These are phyloP conservation scores for Sebastes diploproa DNA, from an alignment of 2,797 vertebrate genomes.

Conservation along the genomic window DNA sequence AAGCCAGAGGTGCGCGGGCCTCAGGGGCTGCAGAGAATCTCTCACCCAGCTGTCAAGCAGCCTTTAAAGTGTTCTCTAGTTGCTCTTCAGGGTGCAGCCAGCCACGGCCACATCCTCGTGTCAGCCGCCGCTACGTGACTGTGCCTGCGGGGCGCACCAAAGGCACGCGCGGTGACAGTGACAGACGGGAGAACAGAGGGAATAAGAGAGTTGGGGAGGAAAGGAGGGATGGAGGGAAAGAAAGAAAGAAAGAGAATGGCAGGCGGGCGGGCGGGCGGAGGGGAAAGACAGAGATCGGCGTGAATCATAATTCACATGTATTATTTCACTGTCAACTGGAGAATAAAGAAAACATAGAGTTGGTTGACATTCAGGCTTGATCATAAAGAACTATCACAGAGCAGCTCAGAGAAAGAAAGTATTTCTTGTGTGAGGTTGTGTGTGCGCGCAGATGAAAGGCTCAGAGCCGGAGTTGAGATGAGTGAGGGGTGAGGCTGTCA, in stretches of 20 bases:
- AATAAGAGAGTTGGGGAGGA: slow-evolving; percentile 44
- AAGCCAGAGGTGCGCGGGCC: slow-evolving; percentile 65
- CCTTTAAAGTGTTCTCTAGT: slow-evolving; percentile 79
- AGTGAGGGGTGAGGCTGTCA: slow-evolving; percentile 73
- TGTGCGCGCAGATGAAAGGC: slow-evolving; percentile 66
- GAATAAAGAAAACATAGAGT: slow-evolving; percentile 78
- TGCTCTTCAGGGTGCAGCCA: slow-evolving; percentile 78
- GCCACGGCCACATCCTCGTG: slow-evolving; percentile 75
- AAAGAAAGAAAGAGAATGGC: slow-evolving; percentile 44
- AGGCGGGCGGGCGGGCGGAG: slow-evolving; percentile 16
- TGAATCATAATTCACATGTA: slow-evolving; percentile 75
- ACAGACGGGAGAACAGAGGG: slow-evolving; percentile 64
- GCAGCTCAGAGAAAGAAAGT: slow-evolving; percentile 38
- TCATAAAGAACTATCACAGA: slow-evolving; percentile 73
- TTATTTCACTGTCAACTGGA: slow-evolving; percentile 76
- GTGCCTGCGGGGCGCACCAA: slow-evolving; percentile 73
- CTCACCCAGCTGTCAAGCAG: slow-evolving; percentile 73
- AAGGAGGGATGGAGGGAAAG: slow-evolving; percentile 26
- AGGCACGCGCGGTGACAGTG: slow-evolving; percentile 69
- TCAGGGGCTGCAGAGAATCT: slow-evolving; percentile 61
- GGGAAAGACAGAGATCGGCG: slow-evolving; percentile 48
- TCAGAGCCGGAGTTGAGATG: slow-evolving; percentile 64
- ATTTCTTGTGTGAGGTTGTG: neutral
- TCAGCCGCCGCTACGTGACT: slow-evolving; percentile 74
- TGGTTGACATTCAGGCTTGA: slow-evolving; percentile 74